Evolutionary conservation across 2,113 vertebrate species (phyloP).

Genomic region (Phylloscopus whistleri): DNA sequence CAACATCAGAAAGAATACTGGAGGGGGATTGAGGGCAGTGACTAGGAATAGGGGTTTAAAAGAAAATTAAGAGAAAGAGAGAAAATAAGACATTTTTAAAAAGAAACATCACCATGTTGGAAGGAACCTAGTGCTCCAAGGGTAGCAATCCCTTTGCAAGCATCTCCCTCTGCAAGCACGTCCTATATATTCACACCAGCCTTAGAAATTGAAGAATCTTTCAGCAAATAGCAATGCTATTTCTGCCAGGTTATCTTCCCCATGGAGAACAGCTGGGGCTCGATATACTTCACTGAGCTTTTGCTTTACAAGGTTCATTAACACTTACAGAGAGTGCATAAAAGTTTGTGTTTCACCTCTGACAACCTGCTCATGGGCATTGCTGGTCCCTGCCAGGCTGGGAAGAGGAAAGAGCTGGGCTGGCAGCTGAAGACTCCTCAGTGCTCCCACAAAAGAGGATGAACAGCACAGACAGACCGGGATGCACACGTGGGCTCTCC

Average conservation of each 20-base stretch:
- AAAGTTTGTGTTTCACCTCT: slow-evolving; percentile 29
- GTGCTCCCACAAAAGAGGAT: fast-evolving
- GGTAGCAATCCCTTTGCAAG: neutral
- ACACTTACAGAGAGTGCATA: neutral
- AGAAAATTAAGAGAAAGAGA: neutral
- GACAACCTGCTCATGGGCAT: neutral
- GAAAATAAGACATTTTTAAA: neutral
- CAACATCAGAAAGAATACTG: neutral
- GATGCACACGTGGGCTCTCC: fast-evolving
- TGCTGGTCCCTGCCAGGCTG: neutral
- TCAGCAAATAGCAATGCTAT: fast-evolving
- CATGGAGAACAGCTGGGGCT: slow-evolving; percentile 14
- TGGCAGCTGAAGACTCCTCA: neutral
- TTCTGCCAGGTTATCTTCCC: neutral
- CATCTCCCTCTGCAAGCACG: neutral
- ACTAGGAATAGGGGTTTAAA: neutral
- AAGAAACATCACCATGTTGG: fast-evolving
- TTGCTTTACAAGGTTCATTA: slow-evolving; percentile 41
- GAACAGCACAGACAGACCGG: neutral
- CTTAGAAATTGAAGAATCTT: neutral
- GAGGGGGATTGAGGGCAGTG: neutral
- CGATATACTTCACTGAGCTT: neutral
- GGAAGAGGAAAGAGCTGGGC: neutral
- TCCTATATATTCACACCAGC: neutral
- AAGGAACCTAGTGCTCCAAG: neutral